Conservation (phyloP, 2,797 vertebrate species). For the Petrocephalus sullivani region DNA sequence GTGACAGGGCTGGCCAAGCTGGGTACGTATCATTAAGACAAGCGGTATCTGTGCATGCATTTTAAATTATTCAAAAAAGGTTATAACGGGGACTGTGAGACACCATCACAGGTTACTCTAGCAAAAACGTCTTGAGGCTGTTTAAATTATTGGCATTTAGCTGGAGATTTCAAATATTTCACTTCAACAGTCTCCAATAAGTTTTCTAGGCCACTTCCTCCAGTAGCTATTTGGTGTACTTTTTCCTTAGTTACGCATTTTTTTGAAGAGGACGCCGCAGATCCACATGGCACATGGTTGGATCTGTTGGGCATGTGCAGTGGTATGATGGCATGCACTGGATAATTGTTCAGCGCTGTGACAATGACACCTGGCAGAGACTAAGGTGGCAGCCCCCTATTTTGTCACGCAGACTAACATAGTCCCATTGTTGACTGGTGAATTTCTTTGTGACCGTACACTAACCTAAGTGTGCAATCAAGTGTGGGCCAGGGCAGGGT, state of each 20-base stretch:
- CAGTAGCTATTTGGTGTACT: not conserved
- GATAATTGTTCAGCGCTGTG: not conserved
- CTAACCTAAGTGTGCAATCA: not conserved
- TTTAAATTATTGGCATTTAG: not conserved
- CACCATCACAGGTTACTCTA: not conserved
- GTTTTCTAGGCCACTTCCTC: not conserved
- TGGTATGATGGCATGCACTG: not conserved
- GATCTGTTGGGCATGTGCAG: not conserved
- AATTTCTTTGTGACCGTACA: not conserved
- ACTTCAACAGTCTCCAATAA: not conserved
- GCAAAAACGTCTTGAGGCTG: not conserved
- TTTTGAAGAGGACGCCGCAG: not conserved
- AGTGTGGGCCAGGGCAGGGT: not conserved
- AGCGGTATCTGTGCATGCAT: not conserved
- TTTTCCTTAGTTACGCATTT: not conserved
- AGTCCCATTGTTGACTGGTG: not conserved
- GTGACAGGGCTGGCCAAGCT: conserved; percentile 56
- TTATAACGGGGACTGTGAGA: not conserved
- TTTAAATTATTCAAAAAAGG: not conserved
- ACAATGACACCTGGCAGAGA: not conserved
- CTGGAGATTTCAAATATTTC: not conserved
- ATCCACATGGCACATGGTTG: not conserved
- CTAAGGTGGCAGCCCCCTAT: not conserved
- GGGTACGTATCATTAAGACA: conserved; percentile 51
- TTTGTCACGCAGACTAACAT: not conserved